phyloP scores from a whole-genome alignment of 1,140 invertebrate genomes.

The Drosophila ohnishii region DNA sequence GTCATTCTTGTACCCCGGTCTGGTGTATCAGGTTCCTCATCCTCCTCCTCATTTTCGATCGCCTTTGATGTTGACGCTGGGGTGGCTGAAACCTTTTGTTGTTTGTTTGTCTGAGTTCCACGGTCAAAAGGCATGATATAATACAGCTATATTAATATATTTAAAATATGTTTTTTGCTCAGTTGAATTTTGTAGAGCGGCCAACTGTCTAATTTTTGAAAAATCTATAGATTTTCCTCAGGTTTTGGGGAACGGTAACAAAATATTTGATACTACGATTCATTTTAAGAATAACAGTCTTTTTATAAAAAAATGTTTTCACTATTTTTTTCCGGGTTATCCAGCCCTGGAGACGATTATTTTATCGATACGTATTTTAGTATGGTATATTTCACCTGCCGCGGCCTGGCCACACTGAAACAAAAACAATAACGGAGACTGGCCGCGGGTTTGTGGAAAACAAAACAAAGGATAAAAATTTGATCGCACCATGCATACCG shows the following conservation, averaged over 20 bases:
- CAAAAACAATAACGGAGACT: neutral
- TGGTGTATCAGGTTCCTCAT: neutral
- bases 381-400: neutral
- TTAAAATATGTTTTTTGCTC: neutral
- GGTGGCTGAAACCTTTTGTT: accelerated
- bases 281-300: neutral
- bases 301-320: neutral
- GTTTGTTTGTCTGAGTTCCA: neutral
- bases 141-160: neutral
- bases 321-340: neutral
- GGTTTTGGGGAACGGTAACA: neutral
- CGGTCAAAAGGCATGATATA: neutral
- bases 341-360: neutral
- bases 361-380: neutral
- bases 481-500: slow-evolving; percentile 47
- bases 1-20: accelerated
- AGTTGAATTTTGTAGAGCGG: slow-evolving; percentile 2
- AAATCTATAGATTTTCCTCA: neutral
- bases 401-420: neutral
- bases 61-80: neutral
- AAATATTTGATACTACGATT: neutral
- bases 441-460: slow-evolving; percentile 25
- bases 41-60: neutral
- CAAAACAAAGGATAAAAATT: slow-evolving; percentile 25
- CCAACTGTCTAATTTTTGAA: slow-evolving; percentile 3